A percentile compares a stretch with the other conserved stretches of the same genome.
Conservation (phyloP, 2,888 invertebrate genomes). For the Trachelus stipa region DNA sequence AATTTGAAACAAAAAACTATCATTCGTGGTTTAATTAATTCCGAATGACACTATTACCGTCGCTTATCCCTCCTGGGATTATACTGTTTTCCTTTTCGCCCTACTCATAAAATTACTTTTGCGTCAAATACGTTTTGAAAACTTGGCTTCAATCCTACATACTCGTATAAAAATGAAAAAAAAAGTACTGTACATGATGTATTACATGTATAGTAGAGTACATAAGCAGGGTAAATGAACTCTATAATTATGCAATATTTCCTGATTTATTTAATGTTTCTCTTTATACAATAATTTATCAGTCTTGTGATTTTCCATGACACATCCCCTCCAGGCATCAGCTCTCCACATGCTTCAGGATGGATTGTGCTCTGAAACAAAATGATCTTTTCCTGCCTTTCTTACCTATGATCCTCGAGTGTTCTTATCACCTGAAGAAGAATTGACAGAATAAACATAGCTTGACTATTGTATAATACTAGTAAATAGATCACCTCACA, state of each 20-base stretch:
- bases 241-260: neutral
- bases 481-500: conserved; percentile 4
- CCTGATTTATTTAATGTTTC: neutral
- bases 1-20: too few species aligned
- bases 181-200: too few species aligned
- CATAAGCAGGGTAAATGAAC: neutral
- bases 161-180: too few species aligned
- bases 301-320: neutral
- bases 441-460: neutral
- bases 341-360: neutral
- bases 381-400: neutral
- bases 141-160: neutral
- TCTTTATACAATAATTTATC: neutral
- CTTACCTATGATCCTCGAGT: neutral
- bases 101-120: neutral
- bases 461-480: neutral
- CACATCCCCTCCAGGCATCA: neutral
- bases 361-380: neutral
- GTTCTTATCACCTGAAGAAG: neutral
- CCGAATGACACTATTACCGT: too few species aligned
- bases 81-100: neutral
- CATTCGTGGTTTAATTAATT: too few species aligned
- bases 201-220: neutral
- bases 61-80: too few species aligned
- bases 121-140: neutral